A percentile compares a stretch with the other conserved stretches of the same genome.
Conservation (phyloP, 2,113 vertebrate species). For the Myotis davidii region DNA sequence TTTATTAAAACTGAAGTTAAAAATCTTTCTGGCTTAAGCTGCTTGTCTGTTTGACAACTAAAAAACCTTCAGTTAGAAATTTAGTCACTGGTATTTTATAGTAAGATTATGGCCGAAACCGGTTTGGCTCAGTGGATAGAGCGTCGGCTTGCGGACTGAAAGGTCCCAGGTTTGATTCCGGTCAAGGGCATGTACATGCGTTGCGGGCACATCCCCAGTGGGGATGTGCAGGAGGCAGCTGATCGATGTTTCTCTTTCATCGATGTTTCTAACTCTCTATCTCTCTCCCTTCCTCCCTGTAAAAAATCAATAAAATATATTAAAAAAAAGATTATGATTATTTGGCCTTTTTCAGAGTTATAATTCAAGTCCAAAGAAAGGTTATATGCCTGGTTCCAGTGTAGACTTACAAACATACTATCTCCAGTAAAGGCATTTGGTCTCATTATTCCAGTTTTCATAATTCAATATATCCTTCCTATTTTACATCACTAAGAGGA, state of each 20-base stretch:
- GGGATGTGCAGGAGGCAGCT: no score
- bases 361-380: constrained; percentile 11
- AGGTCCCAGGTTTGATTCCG: no score
- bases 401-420: background rate
- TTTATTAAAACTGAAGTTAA: constrained; percentile 41
- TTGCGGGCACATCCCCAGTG: no score
- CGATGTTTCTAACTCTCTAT: no score
- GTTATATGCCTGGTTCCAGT: background rate
- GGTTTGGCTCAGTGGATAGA: no score
- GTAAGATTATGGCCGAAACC: background rate
- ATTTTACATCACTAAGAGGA: background rate
- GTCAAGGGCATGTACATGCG: no score
- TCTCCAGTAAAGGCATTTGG: background rate
- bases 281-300: no score
- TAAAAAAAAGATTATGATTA: background rate
- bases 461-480: background rate
- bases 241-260: no score
- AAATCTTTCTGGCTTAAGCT: constrained; percentile 5
- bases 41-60: background rate
- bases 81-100: background rate
- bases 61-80: constrained; percentile 6
- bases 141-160: no score
- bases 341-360: constrained; percentile 4
- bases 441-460: background rate
- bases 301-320: no score